Evolutionary conservation across 2,888 invertebrate species (phyloP).

Genomic region (Hoplodrina ambigua): DNA sequence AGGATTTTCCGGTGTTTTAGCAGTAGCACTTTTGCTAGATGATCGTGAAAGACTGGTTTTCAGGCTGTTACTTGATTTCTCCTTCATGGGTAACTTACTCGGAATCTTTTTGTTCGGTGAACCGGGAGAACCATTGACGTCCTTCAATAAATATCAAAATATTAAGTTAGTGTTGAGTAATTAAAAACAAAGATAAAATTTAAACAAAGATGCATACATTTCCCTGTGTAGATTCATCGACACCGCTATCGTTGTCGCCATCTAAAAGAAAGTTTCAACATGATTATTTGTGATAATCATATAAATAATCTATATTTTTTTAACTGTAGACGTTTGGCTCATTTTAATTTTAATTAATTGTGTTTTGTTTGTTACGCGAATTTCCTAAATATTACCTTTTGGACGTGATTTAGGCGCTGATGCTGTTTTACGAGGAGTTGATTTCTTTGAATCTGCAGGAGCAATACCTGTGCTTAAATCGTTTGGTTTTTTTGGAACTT

Average conservation of each 20-base stretch:
- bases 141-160: constrained; percentile 73
- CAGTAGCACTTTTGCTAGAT: constrained; percentile 91
- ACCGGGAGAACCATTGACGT: constrained; percentile 93
- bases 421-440: constrained; percentile 82
- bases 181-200: background rate
- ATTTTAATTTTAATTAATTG: constrained; percentile 68
- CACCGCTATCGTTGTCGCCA: constrained; percentile 95
- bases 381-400: constrained; percentile 80
- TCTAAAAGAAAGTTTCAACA: constrained; percentile 86
- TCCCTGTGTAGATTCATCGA: constrained; percentile 95
- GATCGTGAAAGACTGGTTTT: constrained; percentile 90
- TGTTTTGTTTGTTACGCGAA: background rate
- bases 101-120: constrained; percentile 94
- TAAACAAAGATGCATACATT: constrained; percentile 90
- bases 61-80: constrained; percentile 86
- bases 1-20: constrained; percentile 93
- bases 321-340: constrained; percentile 72
- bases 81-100: constrained; percentile 88
- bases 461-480: constrained; percentile 79
- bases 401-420: constrained; percentile 85
- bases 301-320: background rate
- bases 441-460: constrained; percentile 78
- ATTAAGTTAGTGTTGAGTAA: background rate
- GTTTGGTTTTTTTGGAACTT: constrained; percentile 80
- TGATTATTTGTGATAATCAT: background rate